phyloP scores from a whole-genome alignment of 1,140 invertebrate species.

The Pogonomyrmex barbatus region DNA sequence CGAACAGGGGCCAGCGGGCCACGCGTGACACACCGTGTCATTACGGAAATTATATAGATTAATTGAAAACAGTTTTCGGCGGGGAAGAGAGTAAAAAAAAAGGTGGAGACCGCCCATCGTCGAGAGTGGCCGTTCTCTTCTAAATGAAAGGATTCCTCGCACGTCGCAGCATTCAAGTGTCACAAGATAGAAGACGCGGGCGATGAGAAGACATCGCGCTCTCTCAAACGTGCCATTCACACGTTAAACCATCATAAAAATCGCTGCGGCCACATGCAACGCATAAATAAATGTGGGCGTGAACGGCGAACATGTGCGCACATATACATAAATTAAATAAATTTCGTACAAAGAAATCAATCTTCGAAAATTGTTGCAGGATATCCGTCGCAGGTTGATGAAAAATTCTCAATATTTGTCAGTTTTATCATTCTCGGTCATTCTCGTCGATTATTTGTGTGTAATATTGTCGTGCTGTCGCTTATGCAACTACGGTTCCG shows the following conservation, averaged over 20 bases:
- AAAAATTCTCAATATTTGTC: background rate
- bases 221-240: background rate
- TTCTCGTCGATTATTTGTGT: background rate
- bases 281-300: slow-evolving; percentile 57
- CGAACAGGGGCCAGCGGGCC: slow-evolving; percentile 32
- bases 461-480: background rate
- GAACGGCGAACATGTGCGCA: background rate
- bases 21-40: slow-evolving; percentile 43
- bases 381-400: background rate
- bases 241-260: slow-evolving; percentile 53
- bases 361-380: background rate
- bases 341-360: slow-evolving; percentile 25
- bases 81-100: background rate
- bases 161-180: slow-evolving; percentile 12
- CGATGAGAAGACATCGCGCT: background rate
- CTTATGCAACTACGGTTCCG: background rate
- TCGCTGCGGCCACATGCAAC: slow-evolving; percentile 50
- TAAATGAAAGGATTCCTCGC: slow-evolving; percentile 22
- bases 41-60: slow-evolving; percentile 59
- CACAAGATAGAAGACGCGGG: slow-evolving; percentile 19
- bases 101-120: slow-evolving; percentile 4
- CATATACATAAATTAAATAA: too few species aligned
- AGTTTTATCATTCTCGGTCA: background rate
- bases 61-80: slow-evolving; percentile 32
- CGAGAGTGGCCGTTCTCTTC: background rate